These are phyloP conservation scores for Xyliphius kryptos DNA, from an alignment of 2,113 vertebrate genomes.

Conservation along the genomic window DNA sequence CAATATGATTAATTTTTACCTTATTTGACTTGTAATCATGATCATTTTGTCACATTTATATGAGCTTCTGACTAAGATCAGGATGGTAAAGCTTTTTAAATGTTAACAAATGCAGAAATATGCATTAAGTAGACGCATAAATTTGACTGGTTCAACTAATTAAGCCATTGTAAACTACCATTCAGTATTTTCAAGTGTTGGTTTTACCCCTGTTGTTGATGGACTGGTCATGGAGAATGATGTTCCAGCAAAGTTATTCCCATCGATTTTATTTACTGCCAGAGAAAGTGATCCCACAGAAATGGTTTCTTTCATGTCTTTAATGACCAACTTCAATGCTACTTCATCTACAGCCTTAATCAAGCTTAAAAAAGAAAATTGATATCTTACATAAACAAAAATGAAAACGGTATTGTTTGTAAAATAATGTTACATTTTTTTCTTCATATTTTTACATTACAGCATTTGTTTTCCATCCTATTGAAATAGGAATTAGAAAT, in stretches of 20 bases:
- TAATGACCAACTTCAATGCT: constrained; percentile 72
- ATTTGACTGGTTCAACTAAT: not conserved
- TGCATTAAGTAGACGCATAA: no score
- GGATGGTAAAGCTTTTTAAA: no score
- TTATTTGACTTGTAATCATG: no score
- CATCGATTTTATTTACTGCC: constrained; percentile 69
- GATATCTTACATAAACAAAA: not conserved
- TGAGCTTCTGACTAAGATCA: no score
- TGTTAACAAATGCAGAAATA: no score
- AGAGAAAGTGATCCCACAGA: constrained; percentile 72
- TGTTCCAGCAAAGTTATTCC: constrained; percentile 62
- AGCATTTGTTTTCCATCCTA: no score
- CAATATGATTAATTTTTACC: no score
- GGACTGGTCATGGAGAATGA: constrained; percentile 70
- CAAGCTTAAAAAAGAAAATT: constrained; percentile 61
- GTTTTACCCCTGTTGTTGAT: constrained; percentile 63
- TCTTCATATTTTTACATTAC: no score
- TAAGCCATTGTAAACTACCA: not conserved
- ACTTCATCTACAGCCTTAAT: constrained; percentile 75
- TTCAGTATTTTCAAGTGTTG: not conserved
- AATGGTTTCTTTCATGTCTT: constrained; percentile 52
- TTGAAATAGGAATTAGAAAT: not conserved
- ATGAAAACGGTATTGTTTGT: no score
- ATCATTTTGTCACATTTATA: no score
- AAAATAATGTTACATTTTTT: no score